phyloP scores from a whole-genome alignment of 2,797 vertebrate genomes.

The Gambusia yucatana region DNA sequence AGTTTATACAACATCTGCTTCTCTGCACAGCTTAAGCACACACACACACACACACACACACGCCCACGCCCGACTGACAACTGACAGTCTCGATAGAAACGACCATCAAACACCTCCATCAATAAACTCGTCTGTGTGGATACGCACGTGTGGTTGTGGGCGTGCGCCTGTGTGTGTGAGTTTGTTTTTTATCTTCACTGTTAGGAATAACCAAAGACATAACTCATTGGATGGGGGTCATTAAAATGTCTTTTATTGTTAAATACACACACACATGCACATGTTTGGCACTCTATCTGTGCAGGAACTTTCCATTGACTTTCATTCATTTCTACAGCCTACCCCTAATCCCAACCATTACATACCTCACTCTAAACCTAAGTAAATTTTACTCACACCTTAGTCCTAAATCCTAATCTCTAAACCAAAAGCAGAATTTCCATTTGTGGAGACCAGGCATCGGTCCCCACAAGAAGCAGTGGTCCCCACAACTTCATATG shows the following conservation, averaged over 20 bases:
- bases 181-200: background rate
- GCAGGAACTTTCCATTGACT: background rate
- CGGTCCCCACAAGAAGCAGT: no score
- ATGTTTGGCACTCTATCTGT: background rate
- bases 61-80: background rate
- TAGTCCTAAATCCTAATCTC: no score
- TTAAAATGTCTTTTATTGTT: background rate
- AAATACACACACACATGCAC: background rate
- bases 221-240: background rate
- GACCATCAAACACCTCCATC: background rate
- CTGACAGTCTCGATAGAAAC: background rate
- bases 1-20: slow-evolving; percentile 1
- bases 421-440: no score
- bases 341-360: background rate
- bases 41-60: background rate
- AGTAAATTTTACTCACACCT: no score
- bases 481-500: no score
- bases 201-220: background rate
- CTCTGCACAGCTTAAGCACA: background rate
- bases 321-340: background rate
- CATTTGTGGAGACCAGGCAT: no score
- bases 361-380: no score
- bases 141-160: background rate
- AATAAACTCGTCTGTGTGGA: background rate
- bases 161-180: no score